Percentiles rank a stretch among this genome's conserved stretches.
These are phyloP conservation scores for Ditylenchus weischeri DNA, from an alignment of 2,888 invertebrate species.

Conservation along the genomic window DNA sequence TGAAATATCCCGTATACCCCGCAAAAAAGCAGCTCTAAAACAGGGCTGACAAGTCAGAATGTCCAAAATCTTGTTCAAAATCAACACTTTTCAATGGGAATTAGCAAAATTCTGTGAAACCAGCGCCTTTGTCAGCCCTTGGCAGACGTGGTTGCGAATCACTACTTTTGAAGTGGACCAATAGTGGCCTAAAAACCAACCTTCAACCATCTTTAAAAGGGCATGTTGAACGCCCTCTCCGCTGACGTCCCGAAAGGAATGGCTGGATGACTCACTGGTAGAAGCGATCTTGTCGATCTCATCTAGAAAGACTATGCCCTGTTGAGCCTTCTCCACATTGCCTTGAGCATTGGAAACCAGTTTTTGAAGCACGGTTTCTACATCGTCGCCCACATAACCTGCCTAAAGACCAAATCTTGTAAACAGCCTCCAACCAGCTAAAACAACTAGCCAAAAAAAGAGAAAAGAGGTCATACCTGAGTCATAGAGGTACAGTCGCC, in stretches of 20 bases:
- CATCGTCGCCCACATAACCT: constrained; percentile 47
- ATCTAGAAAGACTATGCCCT: constrained; percentile 93
- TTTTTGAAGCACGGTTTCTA: constrained; percentile 92
- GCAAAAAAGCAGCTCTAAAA: no score
- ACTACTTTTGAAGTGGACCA: no score
- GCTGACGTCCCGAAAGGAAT: constrained; percentile 77
- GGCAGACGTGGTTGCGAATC: no score
- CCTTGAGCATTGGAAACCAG: constrained; percentile 90
- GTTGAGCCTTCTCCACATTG: constrained; percentile 93
- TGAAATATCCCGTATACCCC: no score
- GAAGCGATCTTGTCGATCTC: constrained; percentile 98
- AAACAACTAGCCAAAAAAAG: no score
- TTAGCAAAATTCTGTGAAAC: no score
- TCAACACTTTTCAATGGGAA: no score
- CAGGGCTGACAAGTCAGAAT: no score
- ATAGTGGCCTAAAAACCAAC: constrained; percentile 59
- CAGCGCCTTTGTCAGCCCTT: no score
- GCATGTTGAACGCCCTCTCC: constrained; percentile 96
- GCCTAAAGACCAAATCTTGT: constrained; percentile 24
- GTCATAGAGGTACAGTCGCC: constrained; percentile 53
- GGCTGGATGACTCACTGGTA: constrained; percentile 79
- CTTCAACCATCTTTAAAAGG: constrained; percentile 81
- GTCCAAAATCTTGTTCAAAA: no score
- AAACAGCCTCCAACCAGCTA: no score
- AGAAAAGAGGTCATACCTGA: constrained; percentile 29